A percentile compares a stretch with the other conserved stretches of the same genome.
Evolutionary conservation across 2,113 vertebrate genomes (phyloP).

Genomic region (Nesospiza acunhae): DNA sequence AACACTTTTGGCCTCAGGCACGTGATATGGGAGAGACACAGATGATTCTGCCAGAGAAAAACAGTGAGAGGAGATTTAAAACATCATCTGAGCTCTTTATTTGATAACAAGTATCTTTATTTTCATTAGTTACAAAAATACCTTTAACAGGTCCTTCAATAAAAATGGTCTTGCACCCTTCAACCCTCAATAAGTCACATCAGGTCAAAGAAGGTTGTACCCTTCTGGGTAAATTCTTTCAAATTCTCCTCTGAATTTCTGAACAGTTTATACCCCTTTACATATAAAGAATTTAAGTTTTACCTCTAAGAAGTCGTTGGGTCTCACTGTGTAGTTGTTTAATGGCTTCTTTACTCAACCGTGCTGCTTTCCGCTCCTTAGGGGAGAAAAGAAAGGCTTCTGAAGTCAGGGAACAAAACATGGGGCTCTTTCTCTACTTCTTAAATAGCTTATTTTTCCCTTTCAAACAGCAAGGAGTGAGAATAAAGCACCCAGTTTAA

Average conservation of each 20-base stretch:
- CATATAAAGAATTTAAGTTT: background rate
- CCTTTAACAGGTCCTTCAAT: background rate
- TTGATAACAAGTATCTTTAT: background rate
- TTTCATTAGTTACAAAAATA: background rate
- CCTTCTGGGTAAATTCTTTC: background rate
- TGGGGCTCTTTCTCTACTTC: background rate
- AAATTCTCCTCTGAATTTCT: background rate
- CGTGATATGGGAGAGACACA: slow-evolving; percentile 89
- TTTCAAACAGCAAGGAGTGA: background rate
- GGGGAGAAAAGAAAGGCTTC: slow-evolving; percentile 35
- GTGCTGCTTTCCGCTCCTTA: slow-evolving; percentile 93
- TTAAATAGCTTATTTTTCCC: background rate
- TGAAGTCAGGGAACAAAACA: slow-evolving; percentile 14
- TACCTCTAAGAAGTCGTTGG: slow-evolving; percentile 93
- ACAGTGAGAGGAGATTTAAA: background rate
- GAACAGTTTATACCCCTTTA: background rate
- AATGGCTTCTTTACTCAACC: slow-evolving; percentile 90
- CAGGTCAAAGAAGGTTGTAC: background rate
- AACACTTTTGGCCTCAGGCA: slow-evolving; percentile 90
- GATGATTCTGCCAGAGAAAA: slow-evolving; percentile 79
- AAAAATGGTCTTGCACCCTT: background rate
- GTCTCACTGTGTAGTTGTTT: slow-evolving; percentile 93
- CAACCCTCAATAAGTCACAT: background rate
- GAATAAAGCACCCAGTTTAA: background rate
- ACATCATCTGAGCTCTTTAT: background rate